Evolutionary conservation across 2,797 vertebrate species (phyloP).

Genomic region (Pseudopleuronectes americanus): DNA sequence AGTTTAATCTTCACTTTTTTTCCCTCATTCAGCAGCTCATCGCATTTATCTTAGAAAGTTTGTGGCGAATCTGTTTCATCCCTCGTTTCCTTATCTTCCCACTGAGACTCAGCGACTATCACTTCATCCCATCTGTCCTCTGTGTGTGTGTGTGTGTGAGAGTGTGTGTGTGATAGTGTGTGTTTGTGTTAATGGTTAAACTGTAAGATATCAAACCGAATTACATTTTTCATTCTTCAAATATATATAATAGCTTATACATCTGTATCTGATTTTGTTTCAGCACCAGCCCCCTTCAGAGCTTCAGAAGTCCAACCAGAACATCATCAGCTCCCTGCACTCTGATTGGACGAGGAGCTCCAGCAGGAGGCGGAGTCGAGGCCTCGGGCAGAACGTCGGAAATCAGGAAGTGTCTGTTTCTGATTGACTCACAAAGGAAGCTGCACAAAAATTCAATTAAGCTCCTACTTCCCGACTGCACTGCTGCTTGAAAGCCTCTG

Average conservation of each 20-base stretch:
- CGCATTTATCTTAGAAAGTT: too few relatives aligned
- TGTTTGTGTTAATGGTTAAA: too few relatives aligned
- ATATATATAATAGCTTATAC: too few relatives aligned
- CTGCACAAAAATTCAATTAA: constrained; percentile 41
- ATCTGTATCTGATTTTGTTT: too few relatives aligned
- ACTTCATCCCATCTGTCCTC: constrained; percentile 50
- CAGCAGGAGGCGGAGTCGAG: background rate
- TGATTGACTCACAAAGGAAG: constrained; percentile 28
- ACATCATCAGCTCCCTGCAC: too few relatives aligned
- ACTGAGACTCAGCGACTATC: constrained; percentile 56
- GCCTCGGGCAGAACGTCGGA: background rate
- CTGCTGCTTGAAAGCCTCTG: constrained; percentile 29
- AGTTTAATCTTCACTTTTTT: too few relatives aligned
- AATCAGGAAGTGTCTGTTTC: constrained; percentile 22
- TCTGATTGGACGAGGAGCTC: background rate
- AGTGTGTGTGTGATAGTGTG: too few relatives aligned
- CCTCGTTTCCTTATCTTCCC: constrained; percentile 49
- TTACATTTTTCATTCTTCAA: too few relatives aligned
- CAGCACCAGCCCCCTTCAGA: too few relatives aligned
- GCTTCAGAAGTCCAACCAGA: too few relatives aligned
- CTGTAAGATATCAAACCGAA: too few relatives aligned
- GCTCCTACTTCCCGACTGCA: constrained; percentile 36
- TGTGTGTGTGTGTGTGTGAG: background rate
- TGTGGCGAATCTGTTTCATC: background rate
- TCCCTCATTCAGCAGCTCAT: too few relatives aligned